Base-by-base conservation (phyloP, 2,113 vertebrate genomes). In the Vicugna pacos region DNA sequence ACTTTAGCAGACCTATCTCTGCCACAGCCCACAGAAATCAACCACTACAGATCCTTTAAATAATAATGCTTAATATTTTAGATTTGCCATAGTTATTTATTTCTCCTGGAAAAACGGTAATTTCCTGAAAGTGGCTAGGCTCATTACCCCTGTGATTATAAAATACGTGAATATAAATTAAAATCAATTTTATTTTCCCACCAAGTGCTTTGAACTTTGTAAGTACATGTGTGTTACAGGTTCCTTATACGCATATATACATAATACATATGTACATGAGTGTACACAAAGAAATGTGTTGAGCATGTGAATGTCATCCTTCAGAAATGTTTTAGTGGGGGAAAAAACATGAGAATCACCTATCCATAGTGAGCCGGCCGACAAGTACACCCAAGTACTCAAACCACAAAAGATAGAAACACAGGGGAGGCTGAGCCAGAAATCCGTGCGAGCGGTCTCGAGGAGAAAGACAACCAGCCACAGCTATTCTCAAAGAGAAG, bases 91-190 rank as follows among this genome's bases (percentile, higher is more conserved):
- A 87, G 69, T 83, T 91, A 83, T 76, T 38, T 67, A 58, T 35
- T 91, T 88, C 88, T 95, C 62, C 54, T 84, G 54, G 67, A 79
- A 80, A 38, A 94, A 84, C 4, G 24, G 52, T 30, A 62, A 62
- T 76, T 93, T 83, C 64, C 76, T 92, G 6, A 94, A 82, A 60
- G 58, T 72, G 46, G 77, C 52, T 80, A 22, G n/a, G 83, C 80
- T 80, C 30, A 64, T 70, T 75, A 48, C 8, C 17, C 42, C 42
- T 32, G 6, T 80, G 8, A 20, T 75, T 94, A 2, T 84, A 70
- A 90, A 96, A 35, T 58, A 83, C 30, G 79, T 54, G 46, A 94
- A 67, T 12, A 64, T 30, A 84, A 17, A 64, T 48, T 22, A 60
- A 94, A 67, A 65, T 52, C 32, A 72, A 91, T 42, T 84, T 86